A percentile compares a stretch with the other conserved stretches of the same genome.
Evolutionary conservation across 2,888 invertebrate species (phyloP).

Genomic region (Xiphydria camelus): DNA sequence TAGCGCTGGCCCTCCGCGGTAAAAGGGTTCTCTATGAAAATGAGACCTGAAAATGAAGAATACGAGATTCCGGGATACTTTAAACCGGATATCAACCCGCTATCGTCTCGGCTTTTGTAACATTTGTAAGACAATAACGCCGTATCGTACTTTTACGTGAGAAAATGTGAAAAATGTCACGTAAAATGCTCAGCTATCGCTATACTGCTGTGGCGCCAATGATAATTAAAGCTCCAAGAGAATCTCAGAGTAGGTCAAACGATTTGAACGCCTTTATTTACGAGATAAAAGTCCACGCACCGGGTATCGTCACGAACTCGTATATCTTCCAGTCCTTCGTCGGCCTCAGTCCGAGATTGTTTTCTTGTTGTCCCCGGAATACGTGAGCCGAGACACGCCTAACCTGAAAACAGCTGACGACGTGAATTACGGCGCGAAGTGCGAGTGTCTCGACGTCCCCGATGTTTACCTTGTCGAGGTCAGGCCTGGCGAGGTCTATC

Average conservation of each 20-base stretch:
- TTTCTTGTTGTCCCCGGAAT: constrained; percentile 11
- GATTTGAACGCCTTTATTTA: constrained; percentile 2
- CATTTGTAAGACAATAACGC: no score
- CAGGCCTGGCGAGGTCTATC: constrained; percentile 60
- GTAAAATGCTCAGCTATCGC: no score
- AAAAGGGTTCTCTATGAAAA: constrained; percentile 84
- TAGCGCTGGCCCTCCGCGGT: constrained; percentile 75
- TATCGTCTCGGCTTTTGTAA: no score
- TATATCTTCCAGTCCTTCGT: constrained; percentile 67
- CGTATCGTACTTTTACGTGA: no score
- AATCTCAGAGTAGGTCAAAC: constrained; percentile 15
- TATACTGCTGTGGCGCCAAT: background rate
- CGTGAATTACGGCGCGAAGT: background rate
- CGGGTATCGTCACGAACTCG: constrained; percentile 66
- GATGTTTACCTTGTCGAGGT: constrained; percentile 33
- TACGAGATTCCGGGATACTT: no score
- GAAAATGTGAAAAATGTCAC: no score
- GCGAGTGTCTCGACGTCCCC: no score
- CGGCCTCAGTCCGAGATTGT: constrained; percentile 57
- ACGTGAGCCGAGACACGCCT: constrained; percentile 29
- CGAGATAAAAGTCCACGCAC: constrained; percentile 36
- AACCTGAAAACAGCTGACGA: constrained; percentile 46
- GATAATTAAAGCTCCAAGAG: background rate
- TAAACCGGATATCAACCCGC: no score
- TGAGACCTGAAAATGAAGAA: constrained; percentile 64